phyloP scores from a whole-genome alignment of 2,113 vertebrate species.

The Aspiorhynchus laticeps region DNA sequence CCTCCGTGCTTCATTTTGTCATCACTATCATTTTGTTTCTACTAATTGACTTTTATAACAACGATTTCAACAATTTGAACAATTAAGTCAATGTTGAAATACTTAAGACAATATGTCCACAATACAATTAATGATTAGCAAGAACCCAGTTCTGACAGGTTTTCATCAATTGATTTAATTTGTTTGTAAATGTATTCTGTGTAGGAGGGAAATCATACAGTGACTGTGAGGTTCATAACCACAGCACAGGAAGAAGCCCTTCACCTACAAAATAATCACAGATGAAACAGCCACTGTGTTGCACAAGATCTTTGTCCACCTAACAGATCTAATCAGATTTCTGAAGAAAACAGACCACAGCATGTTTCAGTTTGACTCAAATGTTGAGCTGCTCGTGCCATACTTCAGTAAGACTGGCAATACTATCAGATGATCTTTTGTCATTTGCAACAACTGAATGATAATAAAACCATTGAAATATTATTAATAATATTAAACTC shows the following conservation, averaged over 20 bases:
- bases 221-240: background rate
- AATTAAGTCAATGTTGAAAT: background rate
- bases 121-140: background rate
- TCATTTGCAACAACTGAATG: background rate
- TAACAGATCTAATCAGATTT: background rate
- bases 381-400: background rate
- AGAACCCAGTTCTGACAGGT: background rate
- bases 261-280: background rate
- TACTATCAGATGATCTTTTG: background rate
- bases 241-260: background rate
- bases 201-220: background rate
- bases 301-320: background rate
- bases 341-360: background rate
- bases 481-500: background rate
- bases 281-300: background rate
- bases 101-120: background rate
- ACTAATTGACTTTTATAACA: background rate
- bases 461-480: background rate
- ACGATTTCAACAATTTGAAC: background rate
- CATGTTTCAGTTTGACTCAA: background rate
- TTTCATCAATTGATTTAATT: background rate
- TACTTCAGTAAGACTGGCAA: background rate
- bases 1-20: background rate
- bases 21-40: background rate
- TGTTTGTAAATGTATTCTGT: background rate